phyloP scores from a whole-genome alignment of 1,140 invertebrate species.

The Yoshiicerus persimilis region DNA sequence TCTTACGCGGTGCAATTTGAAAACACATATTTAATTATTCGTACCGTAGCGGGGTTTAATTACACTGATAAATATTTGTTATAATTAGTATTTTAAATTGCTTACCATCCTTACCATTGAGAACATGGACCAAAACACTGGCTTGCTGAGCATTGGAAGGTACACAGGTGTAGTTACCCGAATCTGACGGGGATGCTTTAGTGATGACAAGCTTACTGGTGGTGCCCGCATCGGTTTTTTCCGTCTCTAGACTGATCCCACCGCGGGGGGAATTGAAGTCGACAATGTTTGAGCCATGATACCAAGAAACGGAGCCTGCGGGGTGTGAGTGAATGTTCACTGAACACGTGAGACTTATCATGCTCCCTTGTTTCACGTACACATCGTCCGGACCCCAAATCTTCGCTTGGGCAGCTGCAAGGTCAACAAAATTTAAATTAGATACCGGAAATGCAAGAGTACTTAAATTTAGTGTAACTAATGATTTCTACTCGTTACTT shows the following conservation, averaged over 20 bases:
- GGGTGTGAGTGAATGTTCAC: conserved; percentile 84
- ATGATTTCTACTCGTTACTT: background rate
- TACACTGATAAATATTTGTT: background rate
- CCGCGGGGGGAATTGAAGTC: conserved; percentile 82
- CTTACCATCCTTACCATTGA: conserved; percentile 71
- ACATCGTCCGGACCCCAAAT: conserved; percentile 83
- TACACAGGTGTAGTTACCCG: conserved; percentile 77
- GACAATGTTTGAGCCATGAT: conserved; percentile 75
- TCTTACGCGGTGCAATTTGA: too few species aligned
- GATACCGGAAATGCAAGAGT: too few species aligned
- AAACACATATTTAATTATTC: too few species aligned
- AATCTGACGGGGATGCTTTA: conserved; percentile 78
- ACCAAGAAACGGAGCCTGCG: conserved; percentile 75
- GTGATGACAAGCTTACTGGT: conserved; percentile 86
- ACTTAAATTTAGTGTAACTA: background rate
- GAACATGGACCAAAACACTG: conserved; percentile 81
- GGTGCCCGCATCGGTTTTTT: conserved; percentile 83
- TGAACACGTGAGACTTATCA: conserved; percentile 82
- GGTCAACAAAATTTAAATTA: background rate
- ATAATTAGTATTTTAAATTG: background rate
- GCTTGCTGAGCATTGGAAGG: conserved; percentile 84
- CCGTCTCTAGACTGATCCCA: conserved; percentile 85
- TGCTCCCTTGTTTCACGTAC: conserved; percentile 86
- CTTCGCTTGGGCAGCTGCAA: conserved; percentile 78
- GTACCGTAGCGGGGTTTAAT: too few species aligned